A percentile compares a stretch with the other conserved stretches of the same genome.
Conservation (phyloP, 92 coral and sea anemone genomes). For the Umimayanthus chanpuru region DNA sequence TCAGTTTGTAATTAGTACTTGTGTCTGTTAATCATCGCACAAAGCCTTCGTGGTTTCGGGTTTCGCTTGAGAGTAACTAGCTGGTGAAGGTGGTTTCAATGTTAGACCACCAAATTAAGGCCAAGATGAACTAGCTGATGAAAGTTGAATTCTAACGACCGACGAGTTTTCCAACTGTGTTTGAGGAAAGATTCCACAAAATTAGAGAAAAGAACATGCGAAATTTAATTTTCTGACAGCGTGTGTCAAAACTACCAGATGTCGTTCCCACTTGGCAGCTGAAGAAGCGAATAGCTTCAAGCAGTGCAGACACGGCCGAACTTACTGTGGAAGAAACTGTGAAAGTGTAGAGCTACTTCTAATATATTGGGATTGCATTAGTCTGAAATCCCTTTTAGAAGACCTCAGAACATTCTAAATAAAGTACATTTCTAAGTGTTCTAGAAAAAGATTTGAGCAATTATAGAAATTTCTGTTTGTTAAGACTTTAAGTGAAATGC, state of each 20-base stretch:
- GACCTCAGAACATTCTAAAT: neutral
- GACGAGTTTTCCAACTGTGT: neutral
- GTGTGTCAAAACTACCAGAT: neutral
- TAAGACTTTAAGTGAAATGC: too few relatives aligned
- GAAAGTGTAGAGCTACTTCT: neutral
- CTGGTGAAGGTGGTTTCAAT: neutral
- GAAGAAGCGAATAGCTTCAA: too few relatives aligned
- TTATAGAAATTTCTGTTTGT: too few relatives aligned
- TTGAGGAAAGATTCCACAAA: neutral
- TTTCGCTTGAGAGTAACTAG: neutral
- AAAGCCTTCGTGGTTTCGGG: neutral
- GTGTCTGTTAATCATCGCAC: neutral
- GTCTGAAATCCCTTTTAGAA: neutral
- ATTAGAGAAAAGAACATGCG: neutral
- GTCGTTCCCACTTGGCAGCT: neutral
- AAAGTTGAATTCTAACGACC: neutral
- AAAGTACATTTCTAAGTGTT: neutral
- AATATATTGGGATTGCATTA: too few relatives aligned
- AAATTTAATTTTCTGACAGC: constrained; percentile 3
- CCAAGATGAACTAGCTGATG: neutral
- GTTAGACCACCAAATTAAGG: neutral
- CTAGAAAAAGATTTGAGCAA: too few relatives aligned
- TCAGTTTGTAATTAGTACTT: neutral
- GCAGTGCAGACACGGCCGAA: neutral
- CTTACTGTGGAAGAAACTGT: neutral